Conservation (phyloP, 2,113 vertebrate species). For the Oncorhynchus mykiss region DNA sequence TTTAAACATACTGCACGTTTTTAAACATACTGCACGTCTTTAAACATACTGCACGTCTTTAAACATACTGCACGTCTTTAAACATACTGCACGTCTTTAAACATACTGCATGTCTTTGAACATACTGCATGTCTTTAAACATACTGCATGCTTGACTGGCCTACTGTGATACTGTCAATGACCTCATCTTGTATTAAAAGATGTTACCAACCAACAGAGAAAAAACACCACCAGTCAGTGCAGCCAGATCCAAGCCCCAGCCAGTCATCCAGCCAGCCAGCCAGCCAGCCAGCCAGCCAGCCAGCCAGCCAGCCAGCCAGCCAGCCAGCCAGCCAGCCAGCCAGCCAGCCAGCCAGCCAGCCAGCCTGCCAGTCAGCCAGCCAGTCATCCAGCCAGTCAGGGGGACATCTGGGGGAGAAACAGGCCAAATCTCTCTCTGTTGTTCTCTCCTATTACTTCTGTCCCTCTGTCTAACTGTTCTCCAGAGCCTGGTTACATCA, state of each 20-base stretch:
- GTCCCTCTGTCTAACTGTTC: slow-evolving; percentile 47
- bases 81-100: no score
- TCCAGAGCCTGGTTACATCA: slow-evolving; percentile 66
- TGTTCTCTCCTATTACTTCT: slow-evolving; percentile 52
- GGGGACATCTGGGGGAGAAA: slow-evolving; percentile 61
- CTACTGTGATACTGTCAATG: slow-evolving; percentile 41
- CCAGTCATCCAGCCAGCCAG: slow-evolving; percentile 48
- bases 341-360: no score
- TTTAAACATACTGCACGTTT: no score
- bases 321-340: no score
- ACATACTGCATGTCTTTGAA: no score
- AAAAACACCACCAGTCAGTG: slow-evolving; percentile 44
- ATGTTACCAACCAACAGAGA: slow-evolving; percentile 60
- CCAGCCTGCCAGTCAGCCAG: not conserved
- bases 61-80: no score
- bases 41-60: no score
- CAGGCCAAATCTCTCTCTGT: slow-evolving; percentile 51
- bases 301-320: no score
- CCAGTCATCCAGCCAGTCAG: slow-evolving; percentile 15
- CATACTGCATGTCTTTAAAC: no score
- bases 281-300: no score
- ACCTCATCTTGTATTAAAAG: slow-evolving; percentile 60
- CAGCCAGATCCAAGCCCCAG: slow-evolving; percentile 64
- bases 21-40: no score
- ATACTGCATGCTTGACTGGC: no score